phyloP scores from a whole-genome alignment of 2,888 invertebrate genomes.

The Caenorhabditis sp. region DNA sequence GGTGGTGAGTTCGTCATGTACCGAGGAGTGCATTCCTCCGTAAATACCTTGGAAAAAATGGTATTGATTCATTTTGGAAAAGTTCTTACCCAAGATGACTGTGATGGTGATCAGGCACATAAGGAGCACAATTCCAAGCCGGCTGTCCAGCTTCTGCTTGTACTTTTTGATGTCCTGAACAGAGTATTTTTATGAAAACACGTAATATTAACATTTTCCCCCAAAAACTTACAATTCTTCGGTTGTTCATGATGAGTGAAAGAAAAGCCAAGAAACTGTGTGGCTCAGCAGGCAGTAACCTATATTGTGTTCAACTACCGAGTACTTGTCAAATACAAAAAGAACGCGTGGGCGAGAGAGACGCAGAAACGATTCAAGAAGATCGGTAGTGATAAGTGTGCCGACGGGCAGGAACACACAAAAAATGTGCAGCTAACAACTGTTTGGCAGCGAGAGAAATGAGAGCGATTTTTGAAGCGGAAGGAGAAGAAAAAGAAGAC shows the following conservation, averaged over 20 bases:
- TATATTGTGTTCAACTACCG: slow-evolving; percentile 52
- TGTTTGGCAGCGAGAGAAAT: slow-evolving; percentile 28
- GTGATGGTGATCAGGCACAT: slow-evolving; percentile 70
- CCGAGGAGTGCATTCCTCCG: slow-evolving; percentile 69
- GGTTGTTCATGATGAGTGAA: slow-evolving; percentile 17
- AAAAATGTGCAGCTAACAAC: slow-evolving; percentile 30
- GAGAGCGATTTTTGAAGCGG: slow-evolving; percentile 12
- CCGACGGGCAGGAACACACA: slow-evolving; percentile 21
- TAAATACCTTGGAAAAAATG: slow-evolving; percentile 60
- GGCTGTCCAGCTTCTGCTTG: slow-evolving; percentile 73
- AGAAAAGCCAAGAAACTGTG: slow-evolving; percentile 17
- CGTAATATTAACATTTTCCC: neutral
- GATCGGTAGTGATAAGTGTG: slow-evolving; percentile 32
- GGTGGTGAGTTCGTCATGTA: slow-evolving; percentile 67
- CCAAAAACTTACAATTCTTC: slow-evolving; percentile 31
- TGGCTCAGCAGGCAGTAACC: slow-evolving; percentile 22
- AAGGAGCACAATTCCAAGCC: slow-evolving; percentile 69
- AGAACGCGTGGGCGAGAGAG: slow-evolving; percentile 2
- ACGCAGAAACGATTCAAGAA: slow-evolving; percentile 34
- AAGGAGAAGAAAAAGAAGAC: slow-evolving; percentile 4
- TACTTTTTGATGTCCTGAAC: slow-evolving; percentile 74
- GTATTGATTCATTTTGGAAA: neutral
- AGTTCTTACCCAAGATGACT: slow-evolving; percentile 62
- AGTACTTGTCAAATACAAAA: slow-evolving; percentile 20
- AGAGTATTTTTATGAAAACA: neutral